These are phyloP conservation scores for Ischnus inquisitorius DNA, from an alignment of 2,888 invertebrate species.

Conservation along the genomic window DNA sequence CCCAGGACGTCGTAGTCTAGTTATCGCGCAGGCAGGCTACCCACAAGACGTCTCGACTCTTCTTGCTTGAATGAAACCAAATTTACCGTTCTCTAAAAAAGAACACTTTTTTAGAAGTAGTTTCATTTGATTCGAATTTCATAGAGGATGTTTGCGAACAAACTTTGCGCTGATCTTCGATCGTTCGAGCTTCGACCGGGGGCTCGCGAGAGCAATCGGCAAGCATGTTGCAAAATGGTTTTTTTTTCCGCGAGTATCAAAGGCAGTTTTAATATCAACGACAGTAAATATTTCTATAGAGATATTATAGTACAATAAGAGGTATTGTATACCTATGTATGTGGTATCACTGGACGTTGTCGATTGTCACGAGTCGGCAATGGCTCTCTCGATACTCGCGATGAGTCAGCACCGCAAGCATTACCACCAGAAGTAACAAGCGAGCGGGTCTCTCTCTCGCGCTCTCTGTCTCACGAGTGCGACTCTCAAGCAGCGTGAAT, in stretches of 20 bases:
- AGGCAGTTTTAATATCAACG: conserved; percentile 5
- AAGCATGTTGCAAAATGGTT: background rate
- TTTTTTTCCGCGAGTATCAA: background rate
- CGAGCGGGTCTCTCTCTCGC: conserved; percentile 3
- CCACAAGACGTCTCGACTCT: no score
- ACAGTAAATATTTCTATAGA: background rate
- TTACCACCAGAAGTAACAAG: conserved; percentile 49
- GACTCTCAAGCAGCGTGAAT: conserved; percentile 73
- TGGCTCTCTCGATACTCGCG: conserved; percentile 58
- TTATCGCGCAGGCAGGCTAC: no score
- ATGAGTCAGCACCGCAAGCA: conserved; percentile 63
- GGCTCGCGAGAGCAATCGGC: background rate
- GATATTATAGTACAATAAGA: background rate
- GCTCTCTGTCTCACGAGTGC: conserved; percentile 21
- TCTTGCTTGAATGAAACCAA: background rate
- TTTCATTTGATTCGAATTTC: background rate
- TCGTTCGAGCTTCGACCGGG: background rate
- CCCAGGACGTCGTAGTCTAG: no score
- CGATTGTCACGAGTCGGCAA: conserved; percentile 66
- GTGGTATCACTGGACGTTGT: conserved; percentile 54
- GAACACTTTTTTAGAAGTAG: background rate
- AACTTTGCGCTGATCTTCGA: background rate
- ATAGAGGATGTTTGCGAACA: background rate
- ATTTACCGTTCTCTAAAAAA: background rate
- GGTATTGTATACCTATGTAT: conserved; percentile 9